Percentiles rank a stretch among this genome's conserved stretches.
These are phyloP conservation scores for Benthochromis sp. DNA, from an alignment of 2,113 vertebrate species.

Conservation along the genomic window DNA sequence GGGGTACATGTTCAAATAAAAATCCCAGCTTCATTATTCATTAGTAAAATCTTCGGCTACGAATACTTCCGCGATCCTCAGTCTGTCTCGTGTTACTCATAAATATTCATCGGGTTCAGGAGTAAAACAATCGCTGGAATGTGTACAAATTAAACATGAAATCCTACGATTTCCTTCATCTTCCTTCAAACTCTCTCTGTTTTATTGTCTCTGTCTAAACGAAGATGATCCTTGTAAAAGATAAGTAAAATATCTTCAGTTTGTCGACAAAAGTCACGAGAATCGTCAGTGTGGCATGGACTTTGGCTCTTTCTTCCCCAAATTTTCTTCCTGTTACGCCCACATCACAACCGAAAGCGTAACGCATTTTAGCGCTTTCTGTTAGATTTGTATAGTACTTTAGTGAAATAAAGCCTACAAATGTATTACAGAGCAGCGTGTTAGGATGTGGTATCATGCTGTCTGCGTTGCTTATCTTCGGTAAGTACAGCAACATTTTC, in stretches of 20 bases:
- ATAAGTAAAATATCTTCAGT: background rate
- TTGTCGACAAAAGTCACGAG: background rate
- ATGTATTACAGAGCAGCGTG: background rate
- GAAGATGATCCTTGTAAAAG: background rate
- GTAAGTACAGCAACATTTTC: background rate
- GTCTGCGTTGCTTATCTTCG: background rate
- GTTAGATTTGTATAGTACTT: background rate
- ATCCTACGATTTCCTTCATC: rapidly evolving
- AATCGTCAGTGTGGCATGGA: rapidly evolving
- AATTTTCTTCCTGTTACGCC: background rate
- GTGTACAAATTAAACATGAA: background rate
- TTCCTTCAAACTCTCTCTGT: background rate
- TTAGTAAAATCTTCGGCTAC: background rate
- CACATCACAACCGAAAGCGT: background rate
- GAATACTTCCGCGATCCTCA: background rate
- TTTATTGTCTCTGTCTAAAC: background rate
- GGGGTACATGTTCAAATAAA: rapidly evolving
- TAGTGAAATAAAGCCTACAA: rapidly evolving
- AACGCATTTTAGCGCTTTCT: rapidly evolving
- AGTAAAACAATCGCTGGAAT: background rate
- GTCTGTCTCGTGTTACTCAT: background rate
- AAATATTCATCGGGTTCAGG: rapidly evolving
- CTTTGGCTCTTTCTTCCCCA: rapidly evolving
- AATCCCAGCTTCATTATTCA: background rate
- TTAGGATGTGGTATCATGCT: background rate